phyloP scores from a whole-genome alignment of 1,140 invertebrate species.

The Dreissena polymorpha region DNA sequence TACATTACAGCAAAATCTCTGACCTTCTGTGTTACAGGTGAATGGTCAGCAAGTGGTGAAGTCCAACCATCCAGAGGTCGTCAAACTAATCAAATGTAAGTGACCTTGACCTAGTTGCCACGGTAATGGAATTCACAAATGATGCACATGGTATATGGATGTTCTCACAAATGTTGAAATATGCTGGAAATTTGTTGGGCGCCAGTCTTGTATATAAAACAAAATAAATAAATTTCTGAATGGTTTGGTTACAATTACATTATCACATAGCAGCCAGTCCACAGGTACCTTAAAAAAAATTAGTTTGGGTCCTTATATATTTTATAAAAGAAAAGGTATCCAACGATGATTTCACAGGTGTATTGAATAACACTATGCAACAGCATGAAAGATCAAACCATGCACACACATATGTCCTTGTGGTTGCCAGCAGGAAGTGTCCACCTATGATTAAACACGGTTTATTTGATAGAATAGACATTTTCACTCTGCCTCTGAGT shows the following conservation, averaged over 20 bases:
- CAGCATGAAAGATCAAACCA: too few relatives aligned
- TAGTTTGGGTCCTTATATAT: too few relatives aligned
- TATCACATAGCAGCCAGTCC: background rate
- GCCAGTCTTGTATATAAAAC: background rate
- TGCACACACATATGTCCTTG: too few relatives aligned
- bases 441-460: too few relatives aligned
- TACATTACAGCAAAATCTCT: too few relatives aligned
- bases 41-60: slow-evolving; percentile 94
- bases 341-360: too few relatives aligned
- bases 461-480: too few relatives aligned
- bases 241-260: background rate
- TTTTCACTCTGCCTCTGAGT: too few relatives aligned
- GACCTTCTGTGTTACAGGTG: slow-evolving; percentile 82
- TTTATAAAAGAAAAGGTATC: too few relatives aligned
- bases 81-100: slow-evolving; percentile 95
- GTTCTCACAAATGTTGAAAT: background rate
- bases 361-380: too few relatives aligned
- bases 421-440: too few relatives aligned
- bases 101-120: slow-evolving; percentile 57
- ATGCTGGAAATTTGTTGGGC: background rate
- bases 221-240: background rate
- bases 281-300: too few relatives aligned
- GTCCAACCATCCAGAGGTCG: slow-evolving; percentile 95
- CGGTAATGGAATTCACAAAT: background rate
- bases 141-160: background rate